Evolutionary conservation across 1,140 invertebrate genomes (phyloP).

Genomic region (Macrobrachium rosenbergii): DNA sequence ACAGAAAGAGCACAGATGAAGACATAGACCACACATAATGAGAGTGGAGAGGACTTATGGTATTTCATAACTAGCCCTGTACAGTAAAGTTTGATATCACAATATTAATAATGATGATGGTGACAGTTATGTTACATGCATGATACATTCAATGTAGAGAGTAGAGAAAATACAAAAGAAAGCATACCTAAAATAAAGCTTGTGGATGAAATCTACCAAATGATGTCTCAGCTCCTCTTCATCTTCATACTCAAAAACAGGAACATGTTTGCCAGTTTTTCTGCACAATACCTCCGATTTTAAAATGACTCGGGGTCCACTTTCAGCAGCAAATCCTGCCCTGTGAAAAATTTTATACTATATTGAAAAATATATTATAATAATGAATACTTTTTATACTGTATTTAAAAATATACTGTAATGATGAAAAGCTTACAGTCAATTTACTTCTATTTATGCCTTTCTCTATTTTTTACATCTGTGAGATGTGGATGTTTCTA

Average conservation of each 20-base stretch:
- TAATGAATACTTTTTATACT: not conserved
- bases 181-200: constrained; percentile 87
- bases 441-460: not conserved
- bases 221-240: constrained; percentile 86
- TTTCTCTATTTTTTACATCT: too few relatives aligned
- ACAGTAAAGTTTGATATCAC: too few relatives aligned
- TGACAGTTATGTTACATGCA: too few relatives aligned
- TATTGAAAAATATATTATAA: too few relatives aligned
- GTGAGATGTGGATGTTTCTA: too few relatives aligned
- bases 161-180: too few relatives aligned
- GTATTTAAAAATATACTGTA: not conserved
- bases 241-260: constrained; percentile 80
- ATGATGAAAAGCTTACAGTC: not conserved
- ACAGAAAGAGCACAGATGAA: too few relatives aligned
- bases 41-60: too few relatives aligned
- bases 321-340: constrained; percentile 92
- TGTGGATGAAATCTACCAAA: constrained; percentile 89
- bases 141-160: too few relatives aligned
- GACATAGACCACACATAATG: too few relatives aligned
- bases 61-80: too few relatives aligned
- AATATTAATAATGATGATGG: too few relatives aligned
- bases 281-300: constrained; percentile 81
- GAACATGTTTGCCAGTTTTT: constrained; percentile 76
- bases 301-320: constrained; percentile 88
- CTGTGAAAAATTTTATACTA: constrained; percentile 71